A percentile compares a stretch with the other conserved stretches of the same genome.
phyloP scores from a whole-genome alignment of 2,113 vertebrate species.

The Verasper variegatus region DNA sequence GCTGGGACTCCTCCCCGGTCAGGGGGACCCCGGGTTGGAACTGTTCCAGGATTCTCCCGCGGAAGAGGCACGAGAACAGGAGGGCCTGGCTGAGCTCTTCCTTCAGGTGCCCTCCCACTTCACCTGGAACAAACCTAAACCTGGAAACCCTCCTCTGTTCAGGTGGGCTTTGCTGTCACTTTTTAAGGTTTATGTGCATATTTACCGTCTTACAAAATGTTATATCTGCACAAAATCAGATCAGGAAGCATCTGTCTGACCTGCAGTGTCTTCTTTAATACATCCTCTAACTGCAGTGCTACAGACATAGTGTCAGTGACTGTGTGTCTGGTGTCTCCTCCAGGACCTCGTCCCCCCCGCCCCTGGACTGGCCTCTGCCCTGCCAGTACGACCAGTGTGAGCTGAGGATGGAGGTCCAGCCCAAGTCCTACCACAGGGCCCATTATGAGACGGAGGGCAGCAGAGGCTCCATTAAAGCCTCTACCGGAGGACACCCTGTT shows the following conservation, averaged over 20 bases:
- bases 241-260: too few species aligned
- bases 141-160: slow-evolving; percentile 91
- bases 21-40: slow-evolving; percentile 86
- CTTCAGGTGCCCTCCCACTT: slow-evolving; percentile 94
- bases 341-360: slow-evolving; percentile 91
- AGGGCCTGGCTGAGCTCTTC: slow-evolving; percentile 90
- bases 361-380: slow-evolving; percentile 92
- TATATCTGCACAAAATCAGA: neutral
- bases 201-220: neutral
- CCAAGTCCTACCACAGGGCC: slow-evolving; percentile 93
- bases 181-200: neutral
- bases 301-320: neutral
- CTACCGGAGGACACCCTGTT: slow-evolving; percentile 90
- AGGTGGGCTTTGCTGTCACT: slow-evolving; percentile 69
- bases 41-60: slow-evolving; percentile 84
- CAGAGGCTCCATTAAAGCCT: slow-evolving; percentile 93
- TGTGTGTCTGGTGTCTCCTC: slow-evolving; percentile 31
- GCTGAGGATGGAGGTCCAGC: slow-evolving; percentile 94
- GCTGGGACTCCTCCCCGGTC: slow-evolving; percentile 82
- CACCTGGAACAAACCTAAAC: slow-evolving; percentile 95
- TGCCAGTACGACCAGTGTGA: slow-evolving; percentile 90
- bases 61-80: slow-evolving; percentile 81
- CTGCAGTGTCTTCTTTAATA: too few species aligned
- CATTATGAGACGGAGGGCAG: slow-evolving; percentile 99
- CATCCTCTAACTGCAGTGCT: too few species aligned